Conservation (phyloP, 2,113 vertebrate genomes). For the Amblyornis subalaris region DNA sequence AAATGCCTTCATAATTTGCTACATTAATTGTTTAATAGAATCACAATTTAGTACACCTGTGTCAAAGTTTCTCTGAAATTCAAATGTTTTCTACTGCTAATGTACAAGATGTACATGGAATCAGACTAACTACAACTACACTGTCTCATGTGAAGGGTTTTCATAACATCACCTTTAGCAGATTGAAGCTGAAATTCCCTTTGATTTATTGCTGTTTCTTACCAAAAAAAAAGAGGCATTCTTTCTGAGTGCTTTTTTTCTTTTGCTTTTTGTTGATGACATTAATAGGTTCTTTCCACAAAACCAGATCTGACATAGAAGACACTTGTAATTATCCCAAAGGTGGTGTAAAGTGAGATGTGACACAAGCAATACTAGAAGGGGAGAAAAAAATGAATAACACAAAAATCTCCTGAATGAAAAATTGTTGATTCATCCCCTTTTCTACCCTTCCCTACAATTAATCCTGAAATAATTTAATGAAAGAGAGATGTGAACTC, state of each 20-base stretch:
- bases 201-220: neutral
- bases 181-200: neutral
- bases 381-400: slow-evolving; percentile 5
- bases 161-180: neutral
- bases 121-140: neutral
- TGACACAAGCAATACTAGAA: neutral
- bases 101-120: neutral
- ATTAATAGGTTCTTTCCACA: neutral
- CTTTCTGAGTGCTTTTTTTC: neutral
- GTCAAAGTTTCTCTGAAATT: neutral
- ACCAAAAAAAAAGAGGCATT: neutral
- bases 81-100: neutral
- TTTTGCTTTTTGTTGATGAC: neutral
- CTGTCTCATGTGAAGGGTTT: neutral
- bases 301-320: neutral
- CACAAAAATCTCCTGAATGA: neutral
- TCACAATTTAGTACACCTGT: neutral
- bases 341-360: neutral
- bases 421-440: neutral
- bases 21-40: neutral
- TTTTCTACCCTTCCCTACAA: neutral
- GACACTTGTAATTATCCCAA: neutral
- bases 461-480: slow-evolving; percentile 48
- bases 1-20: neutral
- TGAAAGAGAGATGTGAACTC: slow-evolving; percentile 17